Evolutionary conservation across 2,113 vertebrate species (phyloP).

Genomic region (Solea solea): DNA sequence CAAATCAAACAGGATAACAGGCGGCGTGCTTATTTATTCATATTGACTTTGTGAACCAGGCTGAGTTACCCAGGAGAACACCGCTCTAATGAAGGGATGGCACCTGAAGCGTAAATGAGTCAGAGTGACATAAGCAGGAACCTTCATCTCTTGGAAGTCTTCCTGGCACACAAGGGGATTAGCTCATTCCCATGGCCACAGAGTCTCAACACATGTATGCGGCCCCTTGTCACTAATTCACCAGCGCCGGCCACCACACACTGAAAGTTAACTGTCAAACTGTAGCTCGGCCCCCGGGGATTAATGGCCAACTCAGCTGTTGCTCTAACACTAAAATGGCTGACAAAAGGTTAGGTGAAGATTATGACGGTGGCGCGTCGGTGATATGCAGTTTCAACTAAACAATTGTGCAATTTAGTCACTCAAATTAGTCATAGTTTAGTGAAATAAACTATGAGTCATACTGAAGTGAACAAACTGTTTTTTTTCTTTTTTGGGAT

Average conservation of each 20-base stretch:
- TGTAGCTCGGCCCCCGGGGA: slow-evolving; percentile 49
- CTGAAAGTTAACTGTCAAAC: slow-evolving; percentile 57
- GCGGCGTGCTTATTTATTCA: slow-evolving; percentile 48
- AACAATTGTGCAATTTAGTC: slow-evolving; percentile 7
- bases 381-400: slow-evolving; percentile 47
- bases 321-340: slow-evolving; percentile 71
- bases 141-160: slow-evolving; percentile 67
- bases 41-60: slow-evolving; percentile 58
- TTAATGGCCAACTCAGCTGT: slow-evolving; percentile 79
- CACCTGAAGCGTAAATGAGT: slow-evolving; percentile 78
- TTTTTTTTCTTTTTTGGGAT: background rate
- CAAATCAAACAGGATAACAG: slow-evolving; percentile 58
- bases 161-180: slow-evolving; percentile 54
- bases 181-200: slow-evolving; percentile 56
- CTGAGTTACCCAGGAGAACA: slow-evolving; percentile 67
- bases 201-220: slow-evolving; percentile 52
- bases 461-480: background rate
- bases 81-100: slow-evolving; percentile 72
- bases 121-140: slow-evolving; percentile 76
- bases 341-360: slow-evolving; percentile 69
- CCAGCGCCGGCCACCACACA: slow-evolving; percentile 29
- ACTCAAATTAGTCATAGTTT: slow-evolving; percentile 26
- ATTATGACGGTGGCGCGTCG: slow-evolving; percentile 37
- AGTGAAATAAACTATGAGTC: slow-evolving; percentile 34
- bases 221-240: slow-evolving; percentile 66